These are phyloP conservation scores for Cyprinodon brontotheroides DNA, from an alignment of 2,113 vertebrate species.

Conservation along the genomic window DNA sequence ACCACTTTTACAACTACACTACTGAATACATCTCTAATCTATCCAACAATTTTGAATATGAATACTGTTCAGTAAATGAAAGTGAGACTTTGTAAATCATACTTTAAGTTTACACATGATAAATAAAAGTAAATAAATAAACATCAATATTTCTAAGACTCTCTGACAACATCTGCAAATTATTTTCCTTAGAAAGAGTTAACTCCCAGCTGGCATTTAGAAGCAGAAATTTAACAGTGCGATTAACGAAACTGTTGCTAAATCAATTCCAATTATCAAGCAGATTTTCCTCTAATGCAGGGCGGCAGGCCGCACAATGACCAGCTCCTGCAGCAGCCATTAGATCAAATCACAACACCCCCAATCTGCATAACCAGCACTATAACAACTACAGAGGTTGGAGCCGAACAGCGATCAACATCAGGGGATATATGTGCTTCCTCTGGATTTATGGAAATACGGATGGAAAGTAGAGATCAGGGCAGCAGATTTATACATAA, in stretches of 20 bases:
- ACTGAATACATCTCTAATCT: too few species aligned
- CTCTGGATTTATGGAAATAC: slow-evolving; percentile 28
- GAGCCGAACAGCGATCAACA: slow-evolving; percentile 48
- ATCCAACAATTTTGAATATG: background rate
- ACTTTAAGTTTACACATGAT: background rate
- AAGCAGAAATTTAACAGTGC: slow-evolving; percentile 86
- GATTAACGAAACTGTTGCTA: slow-evolving; percentile 90
- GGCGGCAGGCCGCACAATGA: slow-evolving; percentile 32
- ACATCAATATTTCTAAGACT: background rate
- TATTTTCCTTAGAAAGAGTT: slow-evolving; percentile 4
- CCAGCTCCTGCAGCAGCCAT: slow-evolving; percentile 42
- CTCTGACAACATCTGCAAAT: slow-evolving; percentile 19
- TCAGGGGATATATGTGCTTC: slow-evolving; percentile 27
- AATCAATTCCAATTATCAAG: slow-evolving; percentile 92
- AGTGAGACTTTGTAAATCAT: background rate
- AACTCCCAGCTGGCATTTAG: slow-evolving; percentile 72
- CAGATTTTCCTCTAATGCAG: slow-evolving; percentile 77
- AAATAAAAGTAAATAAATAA: background rate
- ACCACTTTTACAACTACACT: too few species aligned
- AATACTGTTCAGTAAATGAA: background rate
- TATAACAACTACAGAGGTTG: slow-evolving; percentile 15
- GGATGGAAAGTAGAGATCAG: background rate
- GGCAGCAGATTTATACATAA: slow-evolving; percentile 15
- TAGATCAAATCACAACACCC: slow-evolving; percentile 50
- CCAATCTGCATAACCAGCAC: slow-evolving; percentile 31